These are phyloP conservation scores for Caenorhabditis afra DNA, from an alignment of 2,888 invertebrate species.

Conservation along the genomic window DNA sequence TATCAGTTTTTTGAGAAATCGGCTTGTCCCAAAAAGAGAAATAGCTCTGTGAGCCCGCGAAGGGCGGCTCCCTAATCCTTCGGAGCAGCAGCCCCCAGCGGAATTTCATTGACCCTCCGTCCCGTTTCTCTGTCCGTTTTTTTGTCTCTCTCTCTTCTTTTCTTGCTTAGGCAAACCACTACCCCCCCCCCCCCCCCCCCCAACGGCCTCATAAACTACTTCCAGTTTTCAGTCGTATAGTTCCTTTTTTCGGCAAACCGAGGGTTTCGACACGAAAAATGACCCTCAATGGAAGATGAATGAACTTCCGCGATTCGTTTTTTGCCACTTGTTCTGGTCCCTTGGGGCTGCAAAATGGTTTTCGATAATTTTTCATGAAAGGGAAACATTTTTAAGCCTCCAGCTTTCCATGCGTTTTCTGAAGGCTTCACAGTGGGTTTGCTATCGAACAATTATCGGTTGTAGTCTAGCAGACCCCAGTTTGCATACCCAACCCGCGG, in stretches of 20 bases:
- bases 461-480: conserved; percentile 24
- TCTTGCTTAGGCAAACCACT: conserved; percentile 6
- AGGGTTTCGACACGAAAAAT: neutral
- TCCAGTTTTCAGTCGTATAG: conserved; percentile 5
- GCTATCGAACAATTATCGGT: neutral
- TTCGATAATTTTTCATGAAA: no score
- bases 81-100: conserved; percentile 28
- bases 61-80: conserved; percentile 22
- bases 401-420: no score
- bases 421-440: no score
- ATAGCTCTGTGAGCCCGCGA: no score
- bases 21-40: neutral
- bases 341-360: neutral
- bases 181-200: conserved; percentile 1
- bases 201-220: conserved; percentile 53
- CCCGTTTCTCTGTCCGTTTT: conserved; percentile 15
- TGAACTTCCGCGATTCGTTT: neutral
- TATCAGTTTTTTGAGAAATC: conserved; percentile 37
- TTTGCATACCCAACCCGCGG: conserved; percentile 12
- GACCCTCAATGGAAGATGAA: neutral
- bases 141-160: conserved; percentile 23
- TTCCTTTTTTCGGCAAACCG: neutral
- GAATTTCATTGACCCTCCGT: conserved; percentile 53
- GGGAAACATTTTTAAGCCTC: no score
- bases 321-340: neutral